Conservation (phyloP, 2,888 invertebrate species). For the Plusia festucae region DNA sequence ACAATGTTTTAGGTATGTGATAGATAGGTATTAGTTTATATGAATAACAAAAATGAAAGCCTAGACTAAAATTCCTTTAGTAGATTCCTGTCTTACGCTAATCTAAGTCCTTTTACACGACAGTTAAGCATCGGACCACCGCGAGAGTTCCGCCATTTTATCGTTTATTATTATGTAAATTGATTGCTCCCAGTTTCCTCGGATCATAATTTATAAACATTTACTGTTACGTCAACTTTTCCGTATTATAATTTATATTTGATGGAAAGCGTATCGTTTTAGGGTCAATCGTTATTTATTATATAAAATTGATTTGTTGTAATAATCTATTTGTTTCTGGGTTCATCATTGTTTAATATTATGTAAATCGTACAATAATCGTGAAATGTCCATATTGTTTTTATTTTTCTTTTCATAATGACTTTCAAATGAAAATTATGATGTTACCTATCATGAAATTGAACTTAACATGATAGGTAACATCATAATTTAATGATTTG, state of each 20-base stretch:
- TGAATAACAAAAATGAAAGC: neutral
- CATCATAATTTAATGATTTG: no score
- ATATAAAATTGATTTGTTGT: constrained; percentile 12
- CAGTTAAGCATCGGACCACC: constrained; percentile 25
- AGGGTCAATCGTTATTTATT: constrained; percentile 8
- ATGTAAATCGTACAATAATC: neutral
- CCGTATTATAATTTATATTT: constrained; percentile 29
- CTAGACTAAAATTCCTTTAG: neutral
- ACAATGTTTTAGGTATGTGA: no score
- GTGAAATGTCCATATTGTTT: neutral
- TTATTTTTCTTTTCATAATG: neutral
- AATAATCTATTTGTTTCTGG: neutral
- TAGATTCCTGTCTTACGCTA: constrained; percentile 8
- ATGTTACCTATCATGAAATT: no score
- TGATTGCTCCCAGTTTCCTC: constrained; percentile 54
- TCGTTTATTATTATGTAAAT: constrained; percentile 58
- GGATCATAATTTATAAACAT: constrained; percentile 40
- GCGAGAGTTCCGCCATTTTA: constrained; percentile 30
- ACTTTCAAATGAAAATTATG: no score
- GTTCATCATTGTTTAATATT: neutral
- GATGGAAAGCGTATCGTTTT: constrained; percentile 36
- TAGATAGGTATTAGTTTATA: no score
- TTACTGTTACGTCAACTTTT: constrained; percentile 40
- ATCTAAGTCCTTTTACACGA: constrained; percentile 30
- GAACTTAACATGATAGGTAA: no score